Evolutionary conservation across 2,113 vertebrate genomes (phyloP).

Genomic region (Aythya baeri): DNA sequence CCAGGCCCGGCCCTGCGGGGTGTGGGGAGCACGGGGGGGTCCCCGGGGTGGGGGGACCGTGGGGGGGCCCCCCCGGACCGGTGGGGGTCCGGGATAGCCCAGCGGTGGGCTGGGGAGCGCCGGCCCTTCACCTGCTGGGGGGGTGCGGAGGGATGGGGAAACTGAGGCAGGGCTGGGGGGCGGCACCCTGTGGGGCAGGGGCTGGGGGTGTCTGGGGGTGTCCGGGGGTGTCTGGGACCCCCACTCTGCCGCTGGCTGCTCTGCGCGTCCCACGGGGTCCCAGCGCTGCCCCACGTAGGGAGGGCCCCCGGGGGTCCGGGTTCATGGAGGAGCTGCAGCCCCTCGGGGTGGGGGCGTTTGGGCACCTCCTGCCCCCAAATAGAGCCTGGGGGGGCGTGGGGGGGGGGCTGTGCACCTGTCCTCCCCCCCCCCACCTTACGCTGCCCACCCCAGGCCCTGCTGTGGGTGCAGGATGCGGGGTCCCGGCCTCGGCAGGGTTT

Average conservation of each 20-base stretch:
- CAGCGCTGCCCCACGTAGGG: too few species aligned
- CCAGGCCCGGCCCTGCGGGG: background rate
- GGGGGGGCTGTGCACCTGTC: rapidly evolving
- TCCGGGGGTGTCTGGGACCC: background rate
- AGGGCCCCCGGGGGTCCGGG: too few species aligned
- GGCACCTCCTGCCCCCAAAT: background rate
- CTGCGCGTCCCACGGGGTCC: too few species aligned
- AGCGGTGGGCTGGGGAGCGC: rapidly evolving
- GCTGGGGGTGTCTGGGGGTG: too few species aligned
- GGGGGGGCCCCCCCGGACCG: background rate
- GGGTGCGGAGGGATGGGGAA: background rate
- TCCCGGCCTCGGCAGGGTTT: background rate
- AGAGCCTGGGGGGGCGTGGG: background rate
- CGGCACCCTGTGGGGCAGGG: background rate
- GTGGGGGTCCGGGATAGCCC: background rate
- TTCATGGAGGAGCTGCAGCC: too few species aligned
- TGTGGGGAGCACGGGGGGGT: background rate
- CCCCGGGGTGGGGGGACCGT: too few species aligned
- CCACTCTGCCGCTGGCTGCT: too few species aligned
- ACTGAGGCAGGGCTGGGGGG: constrained; percentile 2
- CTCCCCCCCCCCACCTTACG: too few species aligned
- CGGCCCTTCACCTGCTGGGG: rapidly evolving
- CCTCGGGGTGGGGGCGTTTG: background rate
- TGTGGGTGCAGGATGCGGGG: rapidly evolving
- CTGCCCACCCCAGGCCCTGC: background rate